Evolutionary conservation across 35 echinoderm and acorn worm species (phyloP).

Genomic region (Heliocidaris tuberculata): DNA sequence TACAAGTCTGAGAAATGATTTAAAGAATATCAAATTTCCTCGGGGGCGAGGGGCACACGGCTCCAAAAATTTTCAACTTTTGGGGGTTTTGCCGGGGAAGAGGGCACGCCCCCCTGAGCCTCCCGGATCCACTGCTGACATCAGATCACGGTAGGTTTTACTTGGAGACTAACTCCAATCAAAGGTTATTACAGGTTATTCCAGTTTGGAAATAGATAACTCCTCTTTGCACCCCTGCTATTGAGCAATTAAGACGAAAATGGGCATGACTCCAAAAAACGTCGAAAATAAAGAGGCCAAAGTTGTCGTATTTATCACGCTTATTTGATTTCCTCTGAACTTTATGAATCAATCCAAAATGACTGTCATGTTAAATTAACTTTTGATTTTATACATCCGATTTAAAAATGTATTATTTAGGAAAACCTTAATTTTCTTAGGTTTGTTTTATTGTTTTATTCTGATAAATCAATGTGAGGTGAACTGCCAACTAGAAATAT

Average conservation of each 20-base stretch:
- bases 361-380: background rate
- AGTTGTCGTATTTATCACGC: background rate
- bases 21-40: no score
- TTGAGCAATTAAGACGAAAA: background rate
- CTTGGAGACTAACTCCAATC: no score
- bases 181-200: background rate
- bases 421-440: background rate
- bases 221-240: background rate
- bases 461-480: background rate
- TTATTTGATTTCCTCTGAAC: background rate
- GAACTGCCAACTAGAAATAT: background rate
- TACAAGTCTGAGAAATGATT: no score
- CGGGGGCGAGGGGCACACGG: no score
- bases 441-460: background rate
- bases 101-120: no score
- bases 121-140: no score
- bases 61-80: no score
- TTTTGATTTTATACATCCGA: background rate
- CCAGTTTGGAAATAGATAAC: background rate
- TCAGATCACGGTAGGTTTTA: no score
- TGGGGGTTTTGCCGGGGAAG: no score
- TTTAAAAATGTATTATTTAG: background rate
- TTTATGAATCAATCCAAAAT: background rate
- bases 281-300: background rate
- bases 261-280: background rate